Percentiles rank a stretch among this genome's conserved stretches.
Conservation (phyloP, 2,797 vertebrate species). For the Nasua narica region DNA sequence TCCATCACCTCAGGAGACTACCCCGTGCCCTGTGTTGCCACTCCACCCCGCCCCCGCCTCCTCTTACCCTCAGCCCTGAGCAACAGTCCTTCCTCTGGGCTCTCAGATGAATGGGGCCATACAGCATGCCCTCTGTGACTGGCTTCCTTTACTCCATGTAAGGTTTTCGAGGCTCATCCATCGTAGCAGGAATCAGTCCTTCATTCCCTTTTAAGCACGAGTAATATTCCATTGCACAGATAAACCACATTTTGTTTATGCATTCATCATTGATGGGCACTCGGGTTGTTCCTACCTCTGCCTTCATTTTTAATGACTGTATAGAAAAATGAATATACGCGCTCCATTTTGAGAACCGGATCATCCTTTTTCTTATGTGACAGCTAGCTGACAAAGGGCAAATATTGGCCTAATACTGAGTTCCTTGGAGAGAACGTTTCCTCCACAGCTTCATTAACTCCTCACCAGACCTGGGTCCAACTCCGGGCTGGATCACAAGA, state of each 20-base stretch:
- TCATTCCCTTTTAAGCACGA: not conserved
- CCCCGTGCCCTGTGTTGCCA: not conserved
- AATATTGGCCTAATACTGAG: not conserved
- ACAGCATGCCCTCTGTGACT: not conserved
- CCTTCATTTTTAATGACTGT: not conserved
- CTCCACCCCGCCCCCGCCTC: too few species aligned
- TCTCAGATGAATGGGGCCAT: not conserved
- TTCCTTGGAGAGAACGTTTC: not conserved
- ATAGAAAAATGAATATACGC: not conserved
- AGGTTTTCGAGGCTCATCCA: not conserved
- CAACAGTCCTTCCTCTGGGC: not conserved
- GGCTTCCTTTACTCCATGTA: not conserved
- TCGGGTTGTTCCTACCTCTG: not conserved
- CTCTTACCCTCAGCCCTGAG: rapidly evolving
- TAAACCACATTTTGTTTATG: not conserved
- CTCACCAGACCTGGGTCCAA: not conserved
- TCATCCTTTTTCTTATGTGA: not conserved
- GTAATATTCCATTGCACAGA: not conserved
- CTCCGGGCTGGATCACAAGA: too few species aligned
- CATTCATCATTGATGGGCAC: not conserved
- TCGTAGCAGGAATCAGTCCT: not conserved
- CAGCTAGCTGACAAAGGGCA: not conserved
- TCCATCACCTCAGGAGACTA: not conserved
- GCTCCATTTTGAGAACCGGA: not conserved
- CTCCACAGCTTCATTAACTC: not conserved